phyloP scores from a whole-genome alignment of 2,888 invertebrate genomes.

The Bombyx huttoni region DNA sequence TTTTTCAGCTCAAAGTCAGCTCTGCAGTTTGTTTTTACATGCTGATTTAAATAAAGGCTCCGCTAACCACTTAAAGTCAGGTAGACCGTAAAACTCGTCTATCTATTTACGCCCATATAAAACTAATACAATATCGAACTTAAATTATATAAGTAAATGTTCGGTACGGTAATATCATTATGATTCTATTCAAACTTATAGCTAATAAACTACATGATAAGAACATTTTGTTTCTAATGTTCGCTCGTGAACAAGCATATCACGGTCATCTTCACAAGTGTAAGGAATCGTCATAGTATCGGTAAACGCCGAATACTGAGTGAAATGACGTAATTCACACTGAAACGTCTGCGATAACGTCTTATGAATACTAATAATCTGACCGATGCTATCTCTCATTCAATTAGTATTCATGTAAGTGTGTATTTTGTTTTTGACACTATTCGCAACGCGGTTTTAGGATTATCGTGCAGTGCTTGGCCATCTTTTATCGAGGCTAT shows the following conservation, averaged over 20 bases:
- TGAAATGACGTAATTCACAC: slow-evolving; percentile 23
- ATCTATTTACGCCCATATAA: no score
- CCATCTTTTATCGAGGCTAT: neutral
- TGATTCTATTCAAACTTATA: no score
- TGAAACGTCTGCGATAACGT: slow-evolving; percentile 19
- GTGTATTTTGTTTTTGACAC: slow-evolving; percentile 3
- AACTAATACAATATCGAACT: no score
- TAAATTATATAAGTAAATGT: no score
- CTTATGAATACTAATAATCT: slow-evolving; percentile 27
- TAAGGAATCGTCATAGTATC: slow-evolving; percentile 1
- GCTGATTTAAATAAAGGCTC: no score
- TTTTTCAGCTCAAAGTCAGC: no score
- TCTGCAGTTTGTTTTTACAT: no score
- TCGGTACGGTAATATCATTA: no score
- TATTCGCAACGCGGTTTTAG: slow-evolving; percentile 3
- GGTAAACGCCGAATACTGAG: slow-evolving; percentile 6
- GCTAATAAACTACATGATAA: no score
- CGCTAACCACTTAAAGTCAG: no score
- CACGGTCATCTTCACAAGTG: neutral
- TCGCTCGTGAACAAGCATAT: neutral
- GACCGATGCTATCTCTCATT: slow-evolving; percentile 8
- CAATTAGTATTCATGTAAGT: slow-evolving; percentile 19
- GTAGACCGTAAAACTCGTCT: no score
- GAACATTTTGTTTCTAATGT: no score
- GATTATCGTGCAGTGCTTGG: neutral